Evolutionary conservation across 1,140 invertebrate genomes (phyloP).

Genomic region (Drosophila sucinea): DNA sequence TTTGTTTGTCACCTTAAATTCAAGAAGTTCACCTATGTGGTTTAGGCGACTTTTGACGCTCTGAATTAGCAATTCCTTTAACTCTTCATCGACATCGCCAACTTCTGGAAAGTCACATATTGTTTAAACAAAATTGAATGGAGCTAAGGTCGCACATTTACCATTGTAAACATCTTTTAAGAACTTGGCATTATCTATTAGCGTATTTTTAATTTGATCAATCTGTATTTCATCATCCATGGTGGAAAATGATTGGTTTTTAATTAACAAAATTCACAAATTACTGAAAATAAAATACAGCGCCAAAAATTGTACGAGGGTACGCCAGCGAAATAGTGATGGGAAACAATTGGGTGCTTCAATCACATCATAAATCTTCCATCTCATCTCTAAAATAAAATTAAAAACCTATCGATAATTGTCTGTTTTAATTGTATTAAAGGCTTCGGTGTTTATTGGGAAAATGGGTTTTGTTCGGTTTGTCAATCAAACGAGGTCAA

Average conservation of each 20-base stretch:
- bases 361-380: too few species aligned
- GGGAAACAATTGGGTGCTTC: neutral
- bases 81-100: neutral
- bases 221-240: neutral
- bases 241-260: neutral
- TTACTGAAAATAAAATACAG: neutral
- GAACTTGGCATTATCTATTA: neutral
- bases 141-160: neutral
- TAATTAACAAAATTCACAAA: neutral
- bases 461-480: conserved; percentile 14
- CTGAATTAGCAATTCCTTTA: neutral
- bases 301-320: neutral
- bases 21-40: neutral
- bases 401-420: neutral
- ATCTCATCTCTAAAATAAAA: too few species aligned
- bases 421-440: neutral
- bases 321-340: neutral
- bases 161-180: neutral
- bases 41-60: neutral
- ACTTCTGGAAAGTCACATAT: neutral
- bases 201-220: neutral
- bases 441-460: neutral
- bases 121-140: neutral
- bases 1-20: neutral
- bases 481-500: neutral